Base-by-base conservation (phyloP, 2,113 vertebrate species). In the Chaetura pelagica region DNA sequence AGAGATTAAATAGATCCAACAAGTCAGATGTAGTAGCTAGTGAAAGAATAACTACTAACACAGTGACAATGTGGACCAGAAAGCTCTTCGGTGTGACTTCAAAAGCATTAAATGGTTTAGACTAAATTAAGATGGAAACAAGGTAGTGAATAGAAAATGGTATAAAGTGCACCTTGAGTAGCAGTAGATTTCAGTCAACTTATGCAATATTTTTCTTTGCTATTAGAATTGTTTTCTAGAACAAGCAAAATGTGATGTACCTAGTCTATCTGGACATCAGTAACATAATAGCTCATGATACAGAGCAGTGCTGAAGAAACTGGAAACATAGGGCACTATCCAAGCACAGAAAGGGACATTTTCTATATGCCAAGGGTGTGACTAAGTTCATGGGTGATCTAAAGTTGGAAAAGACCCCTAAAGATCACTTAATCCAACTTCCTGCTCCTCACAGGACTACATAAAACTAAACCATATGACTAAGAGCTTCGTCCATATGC, bases 111-210 rank as follows among this genome's bases (percentile, higher is more conserved):
- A 80, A 86, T 9, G 12, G 12, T 71, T 94, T 87, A 89, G 77
- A 67, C 9, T 12, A 67, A 82, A 84, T 89, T 59, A 87, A 89
- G 87, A 93, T 87, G 32, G 57, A 91, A 95, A 91, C 14, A 89
- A 93, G 49, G 14, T 63, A 67, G 42, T 63, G 64, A 78, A 68
- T 9, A 30, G 14, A 75, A 93, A 82, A 73, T 13, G 0, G 15
- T 55, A 59, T 15, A 52, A 23, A 68, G 17, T n/a, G 4, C 48
- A 62, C 59, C 19, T 24, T 21, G 30, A 63, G 42, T 46, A 69
- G 32, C 68, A 68, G 7, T 21, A 92, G 30, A 73, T 48, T 94
- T 88, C 49, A 66, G 67, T 44, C 58, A 74, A 84, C 4, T 13
- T 42, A 79, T 73, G 4, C n/a, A 72, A 2, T 79, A 23, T 75